Conservation (phyloP, 2,888 invertebrate species). For the Frankliniella intonsa region DNA sequence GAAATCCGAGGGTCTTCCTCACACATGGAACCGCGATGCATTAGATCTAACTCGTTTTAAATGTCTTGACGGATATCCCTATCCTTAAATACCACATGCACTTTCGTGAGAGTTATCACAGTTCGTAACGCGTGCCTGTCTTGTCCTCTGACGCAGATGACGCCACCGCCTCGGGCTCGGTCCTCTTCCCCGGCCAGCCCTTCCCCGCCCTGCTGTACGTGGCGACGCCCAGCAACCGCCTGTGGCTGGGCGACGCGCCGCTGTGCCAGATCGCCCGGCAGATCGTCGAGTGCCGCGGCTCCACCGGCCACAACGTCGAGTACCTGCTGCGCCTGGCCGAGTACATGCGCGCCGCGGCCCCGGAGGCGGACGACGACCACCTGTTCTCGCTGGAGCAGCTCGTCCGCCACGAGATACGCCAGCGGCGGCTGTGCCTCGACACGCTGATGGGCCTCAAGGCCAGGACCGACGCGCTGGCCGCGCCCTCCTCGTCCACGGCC, state of each 20-base stretch:
- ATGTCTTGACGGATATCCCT: too few species aligned
- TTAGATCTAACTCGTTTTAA: too few species aligned
- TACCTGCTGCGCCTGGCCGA: slow-evolving; percentile 78
- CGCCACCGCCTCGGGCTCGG: slow-evolving; percentile 33
- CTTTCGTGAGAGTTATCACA: too few species aligned
- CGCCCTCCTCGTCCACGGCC: slow-evolving; percentile 5
- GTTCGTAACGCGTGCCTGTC: slow-evolving; percentile 33
- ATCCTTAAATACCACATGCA: too few species aligned
- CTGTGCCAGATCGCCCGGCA: slow-evolving; percentile 72
- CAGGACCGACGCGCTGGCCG: slow-evolving; percentile 27
- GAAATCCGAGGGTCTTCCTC: slow-evolving; percentile 34
- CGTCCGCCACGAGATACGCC: slow-evolving; percentile 50
- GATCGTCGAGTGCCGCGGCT: slow-evolving; percentile 70
- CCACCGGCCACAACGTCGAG: slow-evolving; percentile 86
- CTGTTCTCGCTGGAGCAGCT: slow-evolving; percentile 69
- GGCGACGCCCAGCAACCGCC: slow-evolving; percentile 69
- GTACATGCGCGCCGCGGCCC: slow-evolving; percentile 74
- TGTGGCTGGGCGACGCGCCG: slow-evolving; percentile 80
- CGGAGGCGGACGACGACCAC: slow-evolving; percentile 70
- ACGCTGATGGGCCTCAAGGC: slow-evolving; percentile 50
- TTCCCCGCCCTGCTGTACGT: slow-evolving; percentile 73
- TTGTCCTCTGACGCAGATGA: slow-evolving; percentile 37
- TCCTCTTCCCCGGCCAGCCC: slow-evolving; percentile 43
- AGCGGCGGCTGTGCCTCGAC: slow-evolving; percentile 55
- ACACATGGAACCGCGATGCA: too few species aligned